phyloP scores from a whole-genome alignment of 2,797 vertebrate species.

The Hephaestus fuliginosus region DNA sequence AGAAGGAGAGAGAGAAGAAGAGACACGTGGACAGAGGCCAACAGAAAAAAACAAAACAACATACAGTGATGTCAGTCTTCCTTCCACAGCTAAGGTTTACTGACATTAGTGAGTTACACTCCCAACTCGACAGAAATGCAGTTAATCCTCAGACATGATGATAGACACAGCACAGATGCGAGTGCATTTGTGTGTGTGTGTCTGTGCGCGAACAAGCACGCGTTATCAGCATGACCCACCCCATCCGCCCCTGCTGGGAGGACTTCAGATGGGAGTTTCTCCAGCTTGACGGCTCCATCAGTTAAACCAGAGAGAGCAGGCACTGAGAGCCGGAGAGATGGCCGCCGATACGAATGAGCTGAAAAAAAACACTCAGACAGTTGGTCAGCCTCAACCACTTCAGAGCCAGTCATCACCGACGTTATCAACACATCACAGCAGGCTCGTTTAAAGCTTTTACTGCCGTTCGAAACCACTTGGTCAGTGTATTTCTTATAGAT shows the following conservation, averaged over 20 bases:
- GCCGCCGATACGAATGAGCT: constrained; percentile 61
- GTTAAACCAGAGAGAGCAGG: constrained; percentile 61
- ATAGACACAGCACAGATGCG: constrained; percentile 30
- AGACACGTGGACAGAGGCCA: neutral
- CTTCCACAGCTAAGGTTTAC: constrained; percentile 25
- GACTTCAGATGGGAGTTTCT: constrained; percentile 49
- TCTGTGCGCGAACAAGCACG: neutral
- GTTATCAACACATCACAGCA: constrained; percentile 59
- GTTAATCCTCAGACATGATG: constrained; percentile 47
- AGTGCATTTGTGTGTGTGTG: neutral
- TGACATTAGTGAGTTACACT: constrained; percentile 37
- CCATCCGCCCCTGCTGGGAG: neutral
- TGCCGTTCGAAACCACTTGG: constrained; percentile 16
- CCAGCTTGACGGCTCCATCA: constrained; percentile 58
- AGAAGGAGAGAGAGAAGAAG: neutral
- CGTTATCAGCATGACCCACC: constrained; percentile 27
- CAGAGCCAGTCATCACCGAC: constrained; percentile 51
- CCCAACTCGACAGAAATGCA: constrained; percentile 41
- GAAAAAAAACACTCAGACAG: constrained; percentile 47
- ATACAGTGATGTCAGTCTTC: neutral
- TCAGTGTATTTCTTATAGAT: constrained; percentile 3
- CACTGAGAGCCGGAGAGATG: constrained; percentile 65
- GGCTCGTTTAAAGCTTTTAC: constrained; percentile 41
- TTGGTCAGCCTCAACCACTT: constrained; percentile 39
- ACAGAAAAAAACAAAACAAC: neutral